A percentile compares a stretch with the other conserved stretches of the same genome.
These are phyloP conservation scores for Myotis daubentonii DNA, from an alignment of 2,797 vertebrate species.

Conservation along the genomic window DNA sequence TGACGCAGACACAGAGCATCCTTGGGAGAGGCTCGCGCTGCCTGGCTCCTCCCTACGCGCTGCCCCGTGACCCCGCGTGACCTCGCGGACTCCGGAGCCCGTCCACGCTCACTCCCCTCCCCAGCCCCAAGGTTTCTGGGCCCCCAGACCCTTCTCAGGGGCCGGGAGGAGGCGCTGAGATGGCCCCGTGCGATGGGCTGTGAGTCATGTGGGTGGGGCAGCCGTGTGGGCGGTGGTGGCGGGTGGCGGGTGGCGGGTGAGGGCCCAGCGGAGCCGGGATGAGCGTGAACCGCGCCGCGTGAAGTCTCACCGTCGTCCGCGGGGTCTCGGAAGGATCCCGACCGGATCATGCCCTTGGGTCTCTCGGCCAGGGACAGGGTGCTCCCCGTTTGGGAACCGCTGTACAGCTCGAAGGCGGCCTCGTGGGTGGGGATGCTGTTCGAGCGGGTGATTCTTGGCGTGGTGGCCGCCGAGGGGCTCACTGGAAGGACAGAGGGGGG, in stretches of 20 bases:
- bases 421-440: conserved; percentile 98
- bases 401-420: conserved; percentile 93
- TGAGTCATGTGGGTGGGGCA: not conserved
- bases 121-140: conserved; percentile 56
- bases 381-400: conserved; percentile 93
- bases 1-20: not conserved
- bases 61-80: not conserved
- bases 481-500: conserved; percentile 77
- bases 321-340: conserved; percentile 95
- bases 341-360: conserved; percentile 97
- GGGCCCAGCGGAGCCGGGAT: conserved; percentile 63
- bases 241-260: not conserved
- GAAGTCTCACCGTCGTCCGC: conserved; percentile 92
- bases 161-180: conserved; percentile 59
- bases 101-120: not conserved
- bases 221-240: not conserved
- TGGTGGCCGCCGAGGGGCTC: conserved; percentile 88
- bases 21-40: conserved; percentile 3
- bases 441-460: conserved; percentile 96
- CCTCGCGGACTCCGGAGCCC: not conserved
- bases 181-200: conserved; percentile 62
- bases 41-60: not conserved
- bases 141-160: conserved; percentile 70
- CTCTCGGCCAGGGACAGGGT: conserved; percentile 95
- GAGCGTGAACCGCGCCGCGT: conserved; percentile 74